These are phyloP conservation scores for Pogonus chalceus DNA, from an alignment of 1,140 invertebrate genomes.

Conservation along the genomic window DNA sequence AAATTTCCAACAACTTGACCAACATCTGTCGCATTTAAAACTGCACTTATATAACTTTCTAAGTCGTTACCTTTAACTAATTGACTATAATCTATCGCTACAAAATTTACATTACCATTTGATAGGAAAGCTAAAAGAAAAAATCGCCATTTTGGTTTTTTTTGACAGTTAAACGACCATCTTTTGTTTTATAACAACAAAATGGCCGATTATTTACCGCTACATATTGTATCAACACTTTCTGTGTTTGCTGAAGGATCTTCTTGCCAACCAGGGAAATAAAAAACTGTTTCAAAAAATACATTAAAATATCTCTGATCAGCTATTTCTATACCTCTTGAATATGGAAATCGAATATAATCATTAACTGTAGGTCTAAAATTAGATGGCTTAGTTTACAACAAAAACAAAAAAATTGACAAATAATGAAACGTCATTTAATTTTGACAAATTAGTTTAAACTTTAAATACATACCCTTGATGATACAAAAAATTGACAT, in stretches of 20 bases:
- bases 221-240: not conserved
- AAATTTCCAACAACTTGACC: not conserved
- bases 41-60: not conserved
- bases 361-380: not conserved
- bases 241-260: not conserved
- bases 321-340: not conserved
- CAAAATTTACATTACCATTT: not conserved
- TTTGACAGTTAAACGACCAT: not conserved
- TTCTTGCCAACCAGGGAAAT: not conserved
- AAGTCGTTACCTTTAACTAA: not conserved
- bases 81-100: not conserved
- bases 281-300: not conserved
- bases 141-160: not conserved
- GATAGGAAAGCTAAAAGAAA: not conserved
- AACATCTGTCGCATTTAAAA: not conserved
- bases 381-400: too few species aligned
- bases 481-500: too few species aligned
- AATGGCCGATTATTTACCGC: not conserved
- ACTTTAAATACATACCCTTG: too few species aligned
- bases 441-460: too few species aligned
- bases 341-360: not conserved
- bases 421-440: too few species aligned
- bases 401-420: too few species aligned
- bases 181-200: not conserved
- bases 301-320: not conserved